Conservation (phyloP, 2,888 invertebrate species). For the Notodonta dromedarius region DNA sequence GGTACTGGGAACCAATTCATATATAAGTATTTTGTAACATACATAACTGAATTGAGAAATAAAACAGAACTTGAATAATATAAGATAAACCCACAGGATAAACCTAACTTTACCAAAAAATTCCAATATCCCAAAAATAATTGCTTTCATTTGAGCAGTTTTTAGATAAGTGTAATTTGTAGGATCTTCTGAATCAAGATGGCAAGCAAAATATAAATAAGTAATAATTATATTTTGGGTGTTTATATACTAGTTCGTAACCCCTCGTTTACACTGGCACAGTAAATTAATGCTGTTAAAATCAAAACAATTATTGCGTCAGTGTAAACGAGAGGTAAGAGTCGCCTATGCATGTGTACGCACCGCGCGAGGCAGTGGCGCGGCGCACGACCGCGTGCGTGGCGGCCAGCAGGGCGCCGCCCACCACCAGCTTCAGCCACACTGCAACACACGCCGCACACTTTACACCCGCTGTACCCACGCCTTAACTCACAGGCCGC, state of each 20-base stretch:
- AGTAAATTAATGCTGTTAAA: too few species aligned
- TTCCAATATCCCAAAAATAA: too few species aligned
- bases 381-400: constrained; percentile 94
- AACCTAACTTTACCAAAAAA: too few species aligned
- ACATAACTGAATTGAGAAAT: not conserved
- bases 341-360: constrained; percentile 65
- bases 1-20: not conserved
- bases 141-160: not conserved
- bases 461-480: constrained; percentile 26
- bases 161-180: not conserved
- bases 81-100: too few species aligned
- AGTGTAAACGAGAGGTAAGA: not conserved
- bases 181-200: not conserved
- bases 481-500: not conserved
- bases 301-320: too few species aligned
- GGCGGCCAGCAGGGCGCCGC: constrained; percentile 92
- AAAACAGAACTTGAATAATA: not conserved
- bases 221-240: constrained; percentile 6
- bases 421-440: constrained; percentile 94
- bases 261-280: too few species aligned
- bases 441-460: constrained; percentile 88
- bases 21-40: not conserved
- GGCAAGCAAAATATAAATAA: not conserved
- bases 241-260: constrained; percentile 6
- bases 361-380: constrained; percentile 86